phyloP scores from a whole-genome alignment of 1,140 invertebrate species.

The Aradophagus sp. region DNA sequence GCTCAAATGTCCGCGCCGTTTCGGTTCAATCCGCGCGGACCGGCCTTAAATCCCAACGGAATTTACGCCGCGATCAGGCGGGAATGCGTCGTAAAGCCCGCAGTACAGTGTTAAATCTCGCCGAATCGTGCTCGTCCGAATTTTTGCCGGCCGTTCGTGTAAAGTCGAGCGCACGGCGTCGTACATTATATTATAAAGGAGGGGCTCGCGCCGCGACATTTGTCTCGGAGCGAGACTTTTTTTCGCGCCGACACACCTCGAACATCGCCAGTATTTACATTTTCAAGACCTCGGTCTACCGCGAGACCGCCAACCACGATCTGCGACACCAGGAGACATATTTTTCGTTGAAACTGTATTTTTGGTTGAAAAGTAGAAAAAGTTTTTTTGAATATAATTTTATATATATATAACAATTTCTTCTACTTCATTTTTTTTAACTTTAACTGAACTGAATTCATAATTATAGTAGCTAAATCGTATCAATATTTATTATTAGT shows the following conservation, averaged over 20 bases:
- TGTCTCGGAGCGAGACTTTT: too few species aligned
- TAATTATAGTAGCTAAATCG: too few species aligned
- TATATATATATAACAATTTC: too few species aligned
- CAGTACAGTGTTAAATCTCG: constrained; percentile 4
- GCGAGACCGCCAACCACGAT: too few species aligned
- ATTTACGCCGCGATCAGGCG: constrained; percentile 21
- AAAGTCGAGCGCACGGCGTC: constrained; percentile 16
- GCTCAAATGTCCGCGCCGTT: constrained; percentile 11
- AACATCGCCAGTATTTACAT: constrained; percentile 20
- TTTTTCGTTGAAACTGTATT: too few species aligned
- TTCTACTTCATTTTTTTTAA: too few species aligned
- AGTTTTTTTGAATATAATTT: too few species aligned
- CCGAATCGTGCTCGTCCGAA: constrained; percentile 7
- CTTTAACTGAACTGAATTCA: too few species aligned
- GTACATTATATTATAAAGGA: constrained; percentile 8
- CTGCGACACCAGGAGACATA: too few species aligned
- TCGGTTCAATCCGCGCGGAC: neutral
- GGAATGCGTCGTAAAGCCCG: constrained; percentile 14
- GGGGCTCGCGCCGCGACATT: constrained; percentile 6
- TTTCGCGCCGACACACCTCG: constrained; percentile 6
- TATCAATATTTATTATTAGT: too few species aligned
- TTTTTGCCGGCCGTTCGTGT: constrained; percentile 9
- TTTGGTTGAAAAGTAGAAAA: too few species aligned
- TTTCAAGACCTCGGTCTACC: constrained; percentile 14
- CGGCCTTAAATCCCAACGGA: constrained; percentile 3